Conservation (phyloP, 2,888 invertebrate genomes). For the Automeris io region DNA sequence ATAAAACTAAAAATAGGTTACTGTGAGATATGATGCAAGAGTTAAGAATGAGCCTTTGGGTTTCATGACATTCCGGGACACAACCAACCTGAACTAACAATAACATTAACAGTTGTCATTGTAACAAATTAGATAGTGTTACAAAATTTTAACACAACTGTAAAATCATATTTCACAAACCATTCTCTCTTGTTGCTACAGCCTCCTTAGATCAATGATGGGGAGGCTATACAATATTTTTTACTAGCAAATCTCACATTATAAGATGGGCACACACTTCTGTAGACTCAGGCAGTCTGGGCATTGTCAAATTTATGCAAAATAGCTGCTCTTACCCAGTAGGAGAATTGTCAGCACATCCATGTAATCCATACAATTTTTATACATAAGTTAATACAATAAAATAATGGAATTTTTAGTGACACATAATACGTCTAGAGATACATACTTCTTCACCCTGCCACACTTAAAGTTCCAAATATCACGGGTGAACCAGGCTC, state of each 20-base stretch:
- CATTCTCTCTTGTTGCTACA: constrained; percentile 27
- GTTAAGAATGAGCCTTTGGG: not conserved
- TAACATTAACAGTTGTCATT: constrained; percentile 18
- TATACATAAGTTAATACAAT: constrained; percentile 61
- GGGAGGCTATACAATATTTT: not conserved
- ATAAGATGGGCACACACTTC: not conserved
- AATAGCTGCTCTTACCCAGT: constrained; percentile 57
- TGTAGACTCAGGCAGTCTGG: not conserved
- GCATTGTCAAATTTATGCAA: constrained; percentile 39
- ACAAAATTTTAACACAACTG: constrained; percentile 16
- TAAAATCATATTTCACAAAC: constrained; percentile 39
- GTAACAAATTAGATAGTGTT: constrained; percentile 23
- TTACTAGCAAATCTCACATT: not conserved
- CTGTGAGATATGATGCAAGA: constrained; percentile 5
- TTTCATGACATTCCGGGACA: constrained; percentile 16
- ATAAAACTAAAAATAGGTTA: not conserved
- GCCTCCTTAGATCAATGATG: constrained; percentile 39
- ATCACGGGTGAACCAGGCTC: constrained; percentile 16
- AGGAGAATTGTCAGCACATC: constrained; percentile 31
- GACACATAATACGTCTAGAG: constrained; percentile 37
- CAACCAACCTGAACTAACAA: constrained; percentile 17
- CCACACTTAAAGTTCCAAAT: constrained; percentile 46
- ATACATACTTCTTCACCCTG: constrained; percentile 42
- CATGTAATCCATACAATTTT: constrained; percentile 48
- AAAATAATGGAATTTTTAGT: constrained; percentile 64